Evolutionary conservation across 2,113 vertebrate species (phyloP).

Genomic region (Scomber japonicus): DNA sequence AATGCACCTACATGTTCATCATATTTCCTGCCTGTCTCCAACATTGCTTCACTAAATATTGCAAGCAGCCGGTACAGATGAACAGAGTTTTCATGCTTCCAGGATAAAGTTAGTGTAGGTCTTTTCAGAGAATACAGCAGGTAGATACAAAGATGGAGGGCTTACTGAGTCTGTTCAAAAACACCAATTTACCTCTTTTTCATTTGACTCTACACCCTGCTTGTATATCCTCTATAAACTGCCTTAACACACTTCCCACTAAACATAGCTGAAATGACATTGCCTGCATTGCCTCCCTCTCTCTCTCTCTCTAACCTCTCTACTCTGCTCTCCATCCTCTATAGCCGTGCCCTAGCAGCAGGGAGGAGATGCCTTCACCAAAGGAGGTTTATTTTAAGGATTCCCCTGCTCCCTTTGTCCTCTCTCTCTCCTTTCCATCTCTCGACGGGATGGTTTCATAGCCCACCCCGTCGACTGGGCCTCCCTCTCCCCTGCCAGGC

Average conservation of each 20-base stretch:
- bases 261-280: slow-evolving; percentile 50
- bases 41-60: slow-evolving; percentile 8
- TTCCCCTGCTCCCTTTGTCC: slow-evolving; percentile 75
- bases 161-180: slow-evolving; percentile 23
- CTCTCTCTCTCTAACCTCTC: slow-evolving; percentile 37
- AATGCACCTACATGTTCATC: slow-evolving; percentile 27
- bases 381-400: slow-evolving; percentile 77
- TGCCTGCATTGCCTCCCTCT: slow-evolving; percentile 45
- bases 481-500: slow-evolving; percentile 81
- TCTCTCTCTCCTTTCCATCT: slow-evolving; percentile 56
- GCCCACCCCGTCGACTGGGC: slow-evolving; percentile 73
- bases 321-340: slow-evolving; percentile 45
- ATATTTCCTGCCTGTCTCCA: slow-evolving; percentile 18
- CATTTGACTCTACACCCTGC: slow-evolving; percentile 14
- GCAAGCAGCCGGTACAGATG: background rate
- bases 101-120: slow-evolving; percentile 16
- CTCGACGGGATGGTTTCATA: slow-evolving; percentile 71
- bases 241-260: slow-evolving; percentile 47
- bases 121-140: slow-evolving; percentile 3
- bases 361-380: slow-evolving; percentile 77
- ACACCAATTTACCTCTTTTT: slow-evolving; percentile 39
- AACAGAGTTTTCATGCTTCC: background rate
- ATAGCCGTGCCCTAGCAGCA: slow-evolving; percentile 59
- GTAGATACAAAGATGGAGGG: slow-evolving; percentile 15
- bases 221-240: background rate